Conservation (phyloP, 2,888 invertebrate species). For the Caenorhabditis sinica region DNA sequence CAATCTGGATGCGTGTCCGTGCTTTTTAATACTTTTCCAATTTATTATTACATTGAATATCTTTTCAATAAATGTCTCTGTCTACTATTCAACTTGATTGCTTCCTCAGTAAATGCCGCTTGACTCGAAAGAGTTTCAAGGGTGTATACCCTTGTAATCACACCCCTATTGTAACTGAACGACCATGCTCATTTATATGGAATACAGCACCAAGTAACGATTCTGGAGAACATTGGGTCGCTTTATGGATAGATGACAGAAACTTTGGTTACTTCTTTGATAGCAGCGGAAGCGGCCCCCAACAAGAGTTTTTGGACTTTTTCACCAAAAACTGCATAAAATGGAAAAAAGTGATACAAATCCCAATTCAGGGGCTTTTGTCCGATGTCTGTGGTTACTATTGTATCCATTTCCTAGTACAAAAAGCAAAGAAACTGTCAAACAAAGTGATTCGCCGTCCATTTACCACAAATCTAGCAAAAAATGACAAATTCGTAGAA, state of each 20-base stretch:
- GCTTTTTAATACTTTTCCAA: neutral
- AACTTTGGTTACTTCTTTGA: constrained; percentile 8
- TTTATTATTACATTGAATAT: too few relatives aligned
- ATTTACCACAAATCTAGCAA: neutral
- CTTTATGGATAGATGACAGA: constrained; percentile 12
- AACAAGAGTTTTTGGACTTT: neutral
- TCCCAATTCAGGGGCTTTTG: neutral
- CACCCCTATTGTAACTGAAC: neutral
- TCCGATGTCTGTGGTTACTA: constrained; percentile 16
- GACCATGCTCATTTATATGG: constrained; percentile 17
- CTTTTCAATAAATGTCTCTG: neutral
- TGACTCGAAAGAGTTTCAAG: neutral
- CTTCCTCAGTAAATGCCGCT: neutral
- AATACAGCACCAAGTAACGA: too few relatives aligned
- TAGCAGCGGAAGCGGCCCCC: neutral
- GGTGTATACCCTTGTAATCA: neutral
- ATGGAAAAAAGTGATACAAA: neutral
- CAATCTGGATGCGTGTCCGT: constrained; percentile 20
- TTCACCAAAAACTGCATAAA: neutral
- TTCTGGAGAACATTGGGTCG: constrained; percentile 32
- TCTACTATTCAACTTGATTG: neutral
- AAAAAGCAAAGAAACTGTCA: neutral
- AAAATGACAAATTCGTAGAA: constrained; percentile 4
- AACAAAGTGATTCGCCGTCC: neutral
- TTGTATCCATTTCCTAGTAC: neutral